Percentiles rank a stretch among this genome's conserved stretches.
Conservation (phyloP, 2,113 vertebrate genomes). For the Cariama cristata region DNA sequence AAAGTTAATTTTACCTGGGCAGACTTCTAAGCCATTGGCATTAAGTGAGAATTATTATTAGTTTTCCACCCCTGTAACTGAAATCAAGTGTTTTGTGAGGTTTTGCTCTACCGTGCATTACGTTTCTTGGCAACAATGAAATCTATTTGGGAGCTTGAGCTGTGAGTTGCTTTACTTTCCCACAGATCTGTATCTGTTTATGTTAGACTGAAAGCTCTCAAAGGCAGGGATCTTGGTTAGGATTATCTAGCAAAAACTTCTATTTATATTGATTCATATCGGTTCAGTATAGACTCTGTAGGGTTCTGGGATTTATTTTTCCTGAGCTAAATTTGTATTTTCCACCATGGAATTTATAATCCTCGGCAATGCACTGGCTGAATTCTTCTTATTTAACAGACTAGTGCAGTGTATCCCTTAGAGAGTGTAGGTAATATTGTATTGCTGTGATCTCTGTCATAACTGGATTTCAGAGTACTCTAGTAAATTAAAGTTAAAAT, state of each 20-base stretch:
- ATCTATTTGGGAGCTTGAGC: background rate
- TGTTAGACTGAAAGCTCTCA: background rate
- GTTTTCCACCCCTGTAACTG: background rate
- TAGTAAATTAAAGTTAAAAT: background rate
- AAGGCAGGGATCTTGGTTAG: background rate
- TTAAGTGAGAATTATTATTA: background rate
- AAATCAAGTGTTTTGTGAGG: background rate
- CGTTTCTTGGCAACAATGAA: slow-evolving; percentile 12
- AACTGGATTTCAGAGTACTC: slow-evolving; percentile 23
- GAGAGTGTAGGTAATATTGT: background rate
- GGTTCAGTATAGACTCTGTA: background rate
- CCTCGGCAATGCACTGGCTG: background rate
- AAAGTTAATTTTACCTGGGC: slow-evolving; percentile 59
- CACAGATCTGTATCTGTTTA: background rate
- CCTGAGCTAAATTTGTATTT: background rate
- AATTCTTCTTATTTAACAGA: background rate
- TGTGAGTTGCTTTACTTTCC: background rate
- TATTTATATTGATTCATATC: background rate
- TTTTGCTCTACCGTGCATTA: background rate
- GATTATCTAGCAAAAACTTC: background rate
- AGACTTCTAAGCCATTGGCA: slow-evolving; percentile 3
- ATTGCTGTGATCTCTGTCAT: background rate
- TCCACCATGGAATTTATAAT: background rate
- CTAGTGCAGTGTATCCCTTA: background rate
- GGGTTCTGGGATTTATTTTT: background rate